Conservation (phyloP, 2,113 vertebrate species). For the Sialia sialis region DNA sequence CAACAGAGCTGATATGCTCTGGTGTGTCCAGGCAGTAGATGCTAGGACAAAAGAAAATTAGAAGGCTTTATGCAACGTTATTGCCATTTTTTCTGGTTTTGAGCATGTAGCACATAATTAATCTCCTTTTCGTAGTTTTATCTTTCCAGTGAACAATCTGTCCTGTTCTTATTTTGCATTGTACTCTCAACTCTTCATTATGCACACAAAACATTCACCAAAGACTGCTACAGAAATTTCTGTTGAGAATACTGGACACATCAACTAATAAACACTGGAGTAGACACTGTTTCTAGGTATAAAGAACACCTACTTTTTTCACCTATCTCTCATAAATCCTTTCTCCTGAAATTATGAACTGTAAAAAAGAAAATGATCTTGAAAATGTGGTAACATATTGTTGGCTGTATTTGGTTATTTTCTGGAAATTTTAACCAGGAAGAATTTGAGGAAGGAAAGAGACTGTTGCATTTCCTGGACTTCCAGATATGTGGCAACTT, state of each 20-base stretch:
- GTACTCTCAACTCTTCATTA: background rate
- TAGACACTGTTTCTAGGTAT: background rate
- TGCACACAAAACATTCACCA: background rate
- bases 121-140: background rate
- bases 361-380: background rate
- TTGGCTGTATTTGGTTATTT: background rate
- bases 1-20: background rate
- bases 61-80: background rate
- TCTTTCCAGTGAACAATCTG: background rate
- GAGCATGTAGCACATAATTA: background rate
- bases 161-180: background rate
- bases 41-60: background rate
- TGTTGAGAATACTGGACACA: background rate
- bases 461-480: background rate
- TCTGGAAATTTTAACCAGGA: background rate
- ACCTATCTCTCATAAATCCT: background rate
- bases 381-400: background rate
- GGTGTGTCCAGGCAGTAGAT: background rate
- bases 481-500: background rate
- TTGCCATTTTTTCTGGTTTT: background rate
- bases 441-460: background rate
- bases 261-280: background rate
- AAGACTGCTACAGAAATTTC: background rate
- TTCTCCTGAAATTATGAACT: background rate
- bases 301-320: background rate